Evolutionary conservation across 2,888 invertebrate species (phyloP), one percentile per base, ranked within the genome.

Genomic region (Ommatoiulus sabulosus): DNA sequence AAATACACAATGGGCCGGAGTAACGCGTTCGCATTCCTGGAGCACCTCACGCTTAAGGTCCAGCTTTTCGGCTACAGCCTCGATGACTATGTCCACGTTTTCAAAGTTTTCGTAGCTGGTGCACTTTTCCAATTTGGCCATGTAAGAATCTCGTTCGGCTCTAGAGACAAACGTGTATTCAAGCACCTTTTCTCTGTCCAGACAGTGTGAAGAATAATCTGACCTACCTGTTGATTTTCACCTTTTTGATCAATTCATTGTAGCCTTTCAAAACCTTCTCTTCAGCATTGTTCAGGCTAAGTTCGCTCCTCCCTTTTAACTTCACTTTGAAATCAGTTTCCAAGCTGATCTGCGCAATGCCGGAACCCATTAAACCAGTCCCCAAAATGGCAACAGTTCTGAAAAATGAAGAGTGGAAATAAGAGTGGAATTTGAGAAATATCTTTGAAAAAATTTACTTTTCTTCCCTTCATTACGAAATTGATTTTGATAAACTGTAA

Each of bases 311-410:
- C 92, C 99, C 99, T 92, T 99, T 98, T 94, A 99, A 94, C 48
- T 98, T 94, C 0, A 98, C 97, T 88, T 95, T 93, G 92, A 96
- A 97, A 12, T 98, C 98, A 92, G 99, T 99, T 93, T 99, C 98
- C 20, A 99, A 95, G 7, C 97, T 96, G 4, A 99, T 99, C 91
- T 99, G 98, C 6, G 96, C 98, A 91, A 99, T 99, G 90, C 99
- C 99, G 24, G 99, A 98, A 20, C 99, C 99, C 99, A 99, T 99
- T 89, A 99, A 94, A 90, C 99, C 99, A 88, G 99, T 98, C 43
- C 99, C 99, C 7, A 99, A 93, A 2, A 99, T 96, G 48, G 96
- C 98, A 88, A 99, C 44, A 44, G n/a, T 86, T 57, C 84, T 44
- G 57, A 10, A 52, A 43, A 86, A 87, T 20, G 1, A 86, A 86